phyloP scores from a whole-genome alignment of 2,888 invertebrate species.

The Callosobruchus maculatus region DNA sequence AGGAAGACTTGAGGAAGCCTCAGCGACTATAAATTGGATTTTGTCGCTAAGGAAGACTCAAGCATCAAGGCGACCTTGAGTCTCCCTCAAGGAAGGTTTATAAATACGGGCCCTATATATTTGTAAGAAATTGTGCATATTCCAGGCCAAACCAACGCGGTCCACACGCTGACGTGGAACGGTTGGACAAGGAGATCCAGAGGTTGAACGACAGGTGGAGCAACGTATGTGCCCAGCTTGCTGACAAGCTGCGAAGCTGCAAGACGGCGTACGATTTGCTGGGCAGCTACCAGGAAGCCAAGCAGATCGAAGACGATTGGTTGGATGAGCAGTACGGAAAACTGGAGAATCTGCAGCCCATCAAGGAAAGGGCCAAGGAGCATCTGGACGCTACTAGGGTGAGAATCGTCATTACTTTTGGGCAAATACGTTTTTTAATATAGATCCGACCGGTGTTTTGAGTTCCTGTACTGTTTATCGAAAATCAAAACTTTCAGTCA shows the following conservation, averaged over 20 bases:
- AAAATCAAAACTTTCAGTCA: no score
- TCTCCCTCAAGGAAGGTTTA: no score
- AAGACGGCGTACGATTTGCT: slow-evolving; percentile 88
- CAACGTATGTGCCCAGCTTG: slow-evolving; percentile 83
- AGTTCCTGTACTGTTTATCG: no score
- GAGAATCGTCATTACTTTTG: slow-evolving; percentile 35
- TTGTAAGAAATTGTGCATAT: no score
- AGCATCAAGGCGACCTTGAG: no score
- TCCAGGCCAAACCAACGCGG: slow-evolving; percentile 65
- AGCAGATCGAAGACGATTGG: slow-evolving; percentile 86
- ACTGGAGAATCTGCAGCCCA: slow-evolving; percentile 71
- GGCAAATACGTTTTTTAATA: no score
- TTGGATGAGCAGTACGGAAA: slow-evolving; percentile 81
- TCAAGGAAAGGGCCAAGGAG: slow-evolving; percentile 66
- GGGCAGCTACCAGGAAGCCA: slow-evolving; percentile 84
- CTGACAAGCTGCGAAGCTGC: slow-evolving; percentile 85
- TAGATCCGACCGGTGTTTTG: no score
- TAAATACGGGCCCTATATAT: no score
- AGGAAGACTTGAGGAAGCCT: no score
- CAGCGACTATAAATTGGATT: no score
- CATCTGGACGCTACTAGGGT: slow-evolving; percentile 79
- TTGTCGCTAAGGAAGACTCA: no score
- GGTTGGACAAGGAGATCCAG: slow-evolving; percentile 87
- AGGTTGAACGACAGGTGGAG: slow-evolving; percentile 89
- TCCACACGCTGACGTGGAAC: slow-evolving; percentile 84